Base-by-base conservation (phyloP, 2,888 invertebrate species). In the Epistrophella euchroma region DNA sequence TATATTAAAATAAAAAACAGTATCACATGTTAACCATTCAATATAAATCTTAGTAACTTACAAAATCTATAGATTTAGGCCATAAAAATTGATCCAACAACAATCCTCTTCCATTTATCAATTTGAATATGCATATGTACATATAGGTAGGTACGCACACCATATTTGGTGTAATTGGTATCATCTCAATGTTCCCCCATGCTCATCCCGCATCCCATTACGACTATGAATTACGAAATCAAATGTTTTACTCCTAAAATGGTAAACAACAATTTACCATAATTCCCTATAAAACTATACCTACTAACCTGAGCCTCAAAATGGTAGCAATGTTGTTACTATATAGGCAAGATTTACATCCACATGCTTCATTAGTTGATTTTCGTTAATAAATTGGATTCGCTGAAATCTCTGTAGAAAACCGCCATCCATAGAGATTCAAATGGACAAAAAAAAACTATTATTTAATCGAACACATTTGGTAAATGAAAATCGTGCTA, bases 321-420 rank as follows among this genome's bases (percentile, higher is more conserved):
- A 85, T 76, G 84, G 84, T 68, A 80, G 75, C 80, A 85, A 72
- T 76, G 72, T 68, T 81, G 68, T 68, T 77, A 52, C n/a, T 45
- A n/a, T 13, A 37, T 25, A 50, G n/a, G 10, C 35, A 37, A 37
- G 15, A 19, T 37, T 22, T 15, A 60, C 19, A 60, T 37, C 19
- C 55, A 17, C 35, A 80, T 72, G 86, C 86, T 86, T 86, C 86
- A 86, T 86, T 86, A 86, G 82, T 70, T 74, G 72, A 81, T 82
- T 73, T 70, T 74, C 58, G 45, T 66, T 68, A 80, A 85, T 85
- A 85, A 85, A 85, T 80, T 80, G 84, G 66, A 50, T 62, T 17
- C 47, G 28, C 68, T 50, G 77, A 58, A 73, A 72, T 40, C 73
- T 43, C 58, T 70, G 22, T 47, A 22, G 45, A 32, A 52, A 32